Percentiles rank a stretch among this genome's conserved stretches.
phyloP scores from a whole-genome alignment of 2,113 vertebrate species.

The Agapornis roseicollis region DNA sequence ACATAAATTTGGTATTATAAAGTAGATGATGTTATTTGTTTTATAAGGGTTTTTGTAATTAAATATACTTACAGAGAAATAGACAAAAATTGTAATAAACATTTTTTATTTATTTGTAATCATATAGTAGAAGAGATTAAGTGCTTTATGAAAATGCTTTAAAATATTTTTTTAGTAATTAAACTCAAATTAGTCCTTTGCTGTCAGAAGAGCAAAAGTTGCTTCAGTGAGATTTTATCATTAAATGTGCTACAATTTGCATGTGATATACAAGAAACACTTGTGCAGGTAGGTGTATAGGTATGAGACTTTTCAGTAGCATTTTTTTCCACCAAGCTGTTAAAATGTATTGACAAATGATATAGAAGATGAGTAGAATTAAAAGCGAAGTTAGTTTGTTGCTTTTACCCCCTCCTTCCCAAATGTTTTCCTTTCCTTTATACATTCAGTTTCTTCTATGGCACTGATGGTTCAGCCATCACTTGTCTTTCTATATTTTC shows the following conservation, averaged over 20 bases:
- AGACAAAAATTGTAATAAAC: accelerated
- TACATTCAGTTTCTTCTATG: neutral
- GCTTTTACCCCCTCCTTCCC: neutral
- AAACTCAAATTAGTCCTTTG: neutral
- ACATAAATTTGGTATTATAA: neutral
- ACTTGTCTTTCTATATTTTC: neutral
- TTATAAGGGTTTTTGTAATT: neutral
- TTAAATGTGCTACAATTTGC: neutral
- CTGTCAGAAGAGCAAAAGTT: neutral
- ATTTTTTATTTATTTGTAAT: neutral
- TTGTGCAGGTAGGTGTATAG: neutral
- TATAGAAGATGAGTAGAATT: neutral
- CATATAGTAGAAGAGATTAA: neutral
- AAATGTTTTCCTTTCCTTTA: neutral
- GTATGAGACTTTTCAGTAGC: neutral
- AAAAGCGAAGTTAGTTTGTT: neutral
- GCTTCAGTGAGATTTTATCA: neutral
- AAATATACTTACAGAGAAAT: neutral
- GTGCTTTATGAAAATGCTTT: neutral
- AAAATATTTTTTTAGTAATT: neutral
- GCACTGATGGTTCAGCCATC: neutral
- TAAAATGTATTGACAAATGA: conserved; percentile 17
- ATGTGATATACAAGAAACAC: neutral
- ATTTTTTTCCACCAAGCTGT: neutral
- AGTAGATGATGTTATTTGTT: neutral